These are phyloP conservation scores for Paramormyrops kingsleyae DNA, from an alignment of 2,113 vertebrate genomes.

Conservation along the genomic window DNA sequence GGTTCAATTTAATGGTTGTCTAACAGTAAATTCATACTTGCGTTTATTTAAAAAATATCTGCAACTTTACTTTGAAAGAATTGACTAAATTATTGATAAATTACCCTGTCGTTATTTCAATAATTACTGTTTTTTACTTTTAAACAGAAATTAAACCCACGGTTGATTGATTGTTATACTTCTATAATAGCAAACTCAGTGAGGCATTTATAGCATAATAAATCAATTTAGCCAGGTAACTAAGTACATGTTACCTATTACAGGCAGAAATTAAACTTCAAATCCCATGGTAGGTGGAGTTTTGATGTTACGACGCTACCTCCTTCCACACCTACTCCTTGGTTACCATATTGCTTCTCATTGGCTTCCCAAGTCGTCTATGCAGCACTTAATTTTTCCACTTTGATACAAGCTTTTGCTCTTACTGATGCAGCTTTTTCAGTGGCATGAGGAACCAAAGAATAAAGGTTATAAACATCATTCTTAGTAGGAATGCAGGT, in stretches of 20 bases:
- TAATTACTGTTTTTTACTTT: neutral
- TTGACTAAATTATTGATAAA: neutral
- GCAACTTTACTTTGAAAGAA: neutral
- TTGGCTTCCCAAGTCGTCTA: neutral
- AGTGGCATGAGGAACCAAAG: neutral
- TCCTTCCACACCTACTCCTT: neutral
- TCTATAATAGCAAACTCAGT: neutral
- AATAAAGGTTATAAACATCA: neutral
- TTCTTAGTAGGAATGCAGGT: neutral
- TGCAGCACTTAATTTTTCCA: neutral
- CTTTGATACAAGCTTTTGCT: neutral
- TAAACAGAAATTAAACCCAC: neutral
- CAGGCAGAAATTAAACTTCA: neutral
- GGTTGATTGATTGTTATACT: neutral
- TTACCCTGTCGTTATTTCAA: neutral
- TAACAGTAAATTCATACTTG: neutral
- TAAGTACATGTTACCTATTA: neutral
- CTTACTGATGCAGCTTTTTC: neutral
- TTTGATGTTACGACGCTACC: neutral
- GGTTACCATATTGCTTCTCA: neutral
- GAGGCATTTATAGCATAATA: conserved; percentile 1
- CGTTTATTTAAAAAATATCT: neutral
- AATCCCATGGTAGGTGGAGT: neutral
- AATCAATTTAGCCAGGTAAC: neutral
- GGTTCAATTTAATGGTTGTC: neutral